Conservation (phyloP, 2,113 vertebrate species). For the human (Homo sapiens) region GRCh38 chr1:71303001-71303500, state of each 20-base stretch:
- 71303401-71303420: not conserved
- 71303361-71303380: not conserved
- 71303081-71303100: constrained; percentile 52
- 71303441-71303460: not conserved
- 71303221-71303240: not conserved
- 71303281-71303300: not conserved
- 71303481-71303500: not conserved
- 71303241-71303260: not conserved
- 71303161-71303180: not conserved
- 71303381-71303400: not conserved
- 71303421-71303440: not conserved
- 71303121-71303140: not conserved
- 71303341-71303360: not conserved
- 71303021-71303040: constrained; percentile 4
- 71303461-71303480: not conserved
- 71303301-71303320: not conserved
- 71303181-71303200: not conserved
- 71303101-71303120: constrained; percentile 29
- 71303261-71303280: not conserved
- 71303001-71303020: not conserved
- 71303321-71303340: not conserved
- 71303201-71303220: not conserved
- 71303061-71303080: not conserved
- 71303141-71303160: not conserved
- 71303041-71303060: constrained; percentile 44